Evolutionary conservation across 2,113 vertebrate genomes (phyloP), one percentile per base, ranked within the genome.

Genomic region (Epinephelus fuscoguttatus): DNA sequence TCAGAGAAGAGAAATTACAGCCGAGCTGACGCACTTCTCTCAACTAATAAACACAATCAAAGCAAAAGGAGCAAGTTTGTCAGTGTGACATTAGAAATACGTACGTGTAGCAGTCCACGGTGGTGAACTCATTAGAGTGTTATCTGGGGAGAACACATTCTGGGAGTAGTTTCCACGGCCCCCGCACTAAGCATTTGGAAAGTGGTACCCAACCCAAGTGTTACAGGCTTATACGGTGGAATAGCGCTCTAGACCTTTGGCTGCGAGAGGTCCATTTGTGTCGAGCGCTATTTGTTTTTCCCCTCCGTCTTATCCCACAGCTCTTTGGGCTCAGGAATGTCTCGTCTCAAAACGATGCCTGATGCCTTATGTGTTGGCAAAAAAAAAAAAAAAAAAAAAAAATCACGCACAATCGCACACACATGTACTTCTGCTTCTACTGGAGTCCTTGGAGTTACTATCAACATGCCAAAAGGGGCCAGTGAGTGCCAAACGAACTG

Each of bases 261-360:
- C 87, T 82, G 85, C 50, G 53, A 83, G 72, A 84, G 55, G 84
- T 69, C 53, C 18, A 70, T 89, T 89, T 94, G 87, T 92, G 89
- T 93, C 72, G 18, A 92, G 78, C 3, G 30, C 81, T 89, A 90
- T 93, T 94, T 90, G 86, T 90, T 94, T 94, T 95, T 93, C 92
- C 91, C 84, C 84, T 94, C 80, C 4, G 80, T 90, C 84, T 90
- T 87, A 89, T 94, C 92, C 93, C 87, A 74, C 53, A 88, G 91
- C 81, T 87, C 86, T 89, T 84, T 73, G 84, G 75, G 82, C 76
- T 81, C 64, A 80, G 85, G 89, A 93, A 93, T 90, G 91, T 91
- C 83, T 84, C 59, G 70, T 88, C 84, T 82, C 75, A 9, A 80
- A 93, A 90, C 40, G 63, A 84, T 85, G 86, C 75, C 84, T 92